Evolutionary conservation across 2,888 invertebrate genomes (phyloP).

Genomic region (Pristionchus fissidentatus): DNA sequence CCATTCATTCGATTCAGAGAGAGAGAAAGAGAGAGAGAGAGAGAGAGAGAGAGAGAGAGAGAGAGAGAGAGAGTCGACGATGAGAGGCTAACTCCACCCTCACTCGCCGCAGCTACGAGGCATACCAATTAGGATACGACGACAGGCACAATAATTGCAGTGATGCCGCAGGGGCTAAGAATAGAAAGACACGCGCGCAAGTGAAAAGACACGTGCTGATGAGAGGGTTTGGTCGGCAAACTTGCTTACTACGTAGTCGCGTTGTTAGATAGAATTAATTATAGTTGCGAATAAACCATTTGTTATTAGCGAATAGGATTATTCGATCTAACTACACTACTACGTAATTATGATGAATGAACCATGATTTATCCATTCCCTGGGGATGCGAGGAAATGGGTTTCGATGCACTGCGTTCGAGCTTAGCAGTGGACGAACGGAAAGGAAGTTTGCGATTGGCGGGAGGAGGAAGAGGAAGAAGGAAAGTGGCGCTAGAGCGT

Average conservation of each 20-base stretch:
- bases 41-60: not conserved
- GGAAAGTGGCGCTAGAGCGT: not conserved
- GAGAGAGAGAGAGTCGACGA: not conserved
- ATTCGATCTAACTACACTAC: too few relatives aligned
- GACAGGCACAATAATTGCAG: conserved; percentile 21
- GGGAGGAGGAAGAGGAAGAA: too few relatives aligned
- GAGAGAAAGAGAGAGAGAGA: not conserved
- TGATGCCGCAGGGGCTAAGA: not conserved
- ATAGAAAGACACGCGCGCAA: too few relatives aligned
- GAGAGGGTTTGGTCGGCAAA: not conserved
- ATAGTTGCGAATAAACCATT: not conserved
- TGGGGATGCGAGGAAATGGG: not conserved
- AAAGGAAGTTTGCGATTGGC: not conserved
- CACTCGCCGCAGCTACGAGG: not conserved
- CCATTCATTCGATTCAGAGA: conserved; percentile 10
- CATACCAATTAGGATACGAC: conserved; percentile 26
- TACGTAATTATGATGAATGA: too few relatives aligned
- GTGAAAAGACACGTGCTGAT: not conserved
- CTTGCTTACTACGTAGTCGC: not conserved
- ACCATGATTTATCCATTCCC: too few relatives aligned
- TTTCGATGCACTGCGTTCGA: too few relatives aligned
- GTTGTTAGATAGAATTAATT: not conserved
- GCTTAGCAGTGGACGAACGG: not conserved
- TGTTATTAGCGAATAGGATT: not conserved
- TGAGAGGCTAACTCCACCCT: not conserved